Conservation (phyloP, 92 coral and sea anemone species). For the Actinostola sp. region DNA sequence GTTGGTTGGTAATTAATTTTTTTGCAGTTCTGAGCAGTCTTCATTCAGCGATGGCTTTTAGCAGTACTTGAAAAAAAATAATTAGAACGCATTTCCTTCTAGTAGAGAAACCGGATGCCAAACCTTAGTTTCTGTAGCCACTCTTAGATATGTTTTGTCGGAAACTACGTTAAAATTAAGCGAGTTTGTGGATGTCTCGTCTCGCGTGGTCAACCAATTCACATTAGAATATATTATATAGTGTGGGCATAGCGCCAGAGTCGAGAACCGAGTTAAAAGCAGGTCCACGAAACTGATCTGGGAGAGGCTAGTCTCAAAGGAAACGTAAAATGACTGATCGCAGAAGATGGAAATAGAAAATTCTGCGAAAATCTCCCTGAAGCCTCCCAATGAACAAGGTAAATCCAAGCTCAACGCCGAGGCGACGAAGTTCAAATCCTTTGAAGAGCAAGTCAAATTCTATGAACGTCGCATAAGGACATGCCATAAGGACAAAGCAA, state of each 20-base stretch:
- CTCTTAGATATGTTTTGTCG: too few relatives aligned
- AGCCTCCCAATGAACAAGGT: neutral
- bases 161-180: too few relatives aligned
- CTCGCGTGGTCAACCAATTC: neutral
- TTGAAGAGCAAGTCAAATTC: constrained; percentile 78
- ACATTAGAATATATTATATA: constrained; percentile 23
- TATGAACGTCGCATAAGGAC: constrained; percentile 75
- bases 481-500: constrained; percentile 78
- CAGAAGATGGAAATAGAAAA: constrained; percentile 1
- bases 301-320: neutral
- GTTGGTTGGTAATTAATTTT: too few relatives aligned
- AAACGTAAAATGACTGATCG: neutral
- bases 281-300: neutral
- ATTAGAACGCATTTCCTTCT: too few relatives aligned
- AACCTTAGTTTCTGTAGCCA: too few relatives aligned
- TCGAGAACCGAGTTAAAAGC: neutral
- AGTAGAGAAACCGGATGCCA: too few relatives aligned
- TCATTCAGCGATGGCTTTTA: too few relatives aligned
- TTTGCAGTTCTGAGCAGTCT: too few relatives aligned
- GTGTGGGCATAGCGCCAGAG: constrained; percentile 34
- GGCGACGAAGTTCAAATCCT: constrained; percentile 46
- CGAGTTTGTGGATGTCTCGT: neutral
- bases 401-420: constrained; percentile 1
- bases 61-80: too few relatives aligned
- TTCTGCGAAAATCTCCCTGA: constrained; percentile 17